Base-by-base conservation (phyloP, 2,888 invertebrate genomes). In the Brachyptera putata region DNA sequence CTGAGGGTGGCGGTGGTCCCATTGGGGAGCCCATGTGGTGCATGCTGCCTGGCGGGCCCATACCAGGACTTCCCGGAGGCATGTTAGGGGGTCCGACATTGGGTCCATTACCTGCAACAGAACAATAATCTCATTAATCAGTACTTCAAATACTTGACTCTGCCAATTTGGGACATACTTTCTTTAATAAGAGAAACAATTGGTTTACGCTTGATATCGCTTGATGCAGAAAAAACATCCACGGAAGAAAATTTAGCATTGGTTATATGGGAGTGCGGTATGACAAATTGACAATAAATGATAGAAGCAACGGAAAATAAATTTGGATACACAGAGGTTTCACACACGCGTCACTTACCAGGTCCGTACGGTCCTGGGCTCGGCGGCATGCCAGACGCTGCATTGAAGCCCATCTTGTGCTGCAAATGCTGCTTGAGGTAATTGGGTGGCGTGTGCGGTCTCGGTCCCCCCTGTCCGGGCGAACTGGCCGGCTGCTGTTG, bases 371-470 rank as follows among this genome's bases (percentile, higher is more conserved):
- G 83, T 65, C 80, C 80, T 61, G 82, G 80, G 72, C 80, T 82
- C 61, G 83, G 80, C 58, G 82, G 83, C 74, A 82, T 81, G 61
- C 78, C 77, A 67, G 78, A 79, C 25, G 77, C 73, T 61, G 73
- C 76, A 36, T 78, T 80, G 70, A 82, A 83, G 63, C 81, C 81
- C 75, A 85, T 83, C 77, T 86, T 86, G 74, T 86, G 85, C 77
- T 86, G 81, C 60, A 76, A 67, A 64, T 86, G 85, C 73, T 85
- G 84, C 71, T 85, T 85, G 73, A 85, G 78, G 79, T 85, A 85
- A 74, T 82, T 82, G 66, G 82, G 72, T 61, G 79, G 78, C 26
- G 80, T 79, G 49, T 80, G 79, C 48, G 78, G 78, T 39, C 79
- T 74, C 1, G 72, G 69, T 25, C 68, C 68, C 25, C 68, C 68